phyloP scores from a whole-genome alignment of 2,888 invertebrate genomes.

The Apotomis turbidana region DNA sequence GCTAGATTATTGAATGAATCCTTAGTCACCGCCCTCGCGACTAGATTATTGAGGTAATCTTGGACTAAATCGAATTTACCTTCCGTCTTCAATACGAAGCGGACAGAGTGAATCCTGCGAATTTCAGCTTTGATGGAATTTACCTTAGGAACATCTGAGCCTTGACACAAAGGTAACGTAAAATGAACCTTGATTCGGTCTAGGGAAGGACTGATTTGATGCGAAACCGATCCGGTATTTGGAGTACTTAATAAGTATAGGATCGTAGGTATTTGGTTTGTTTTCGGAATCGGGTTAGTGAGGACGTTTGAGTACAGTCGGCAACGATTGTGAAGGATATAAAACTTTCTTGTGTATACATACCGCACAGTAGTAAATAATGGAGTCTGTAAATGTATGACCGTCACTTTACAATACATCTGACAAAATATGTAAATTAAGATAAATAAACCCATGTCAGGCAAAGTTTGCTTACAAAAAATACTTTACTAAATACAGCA shows the following conservation, averaged over 20 bases:
- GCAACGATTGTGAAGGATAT: constrained; percentile 3
- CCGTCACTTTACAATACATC: too few species aligned
- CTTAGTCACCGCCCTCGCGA: constrained; percentile 7
- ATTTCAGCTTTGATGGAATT: constrained; percentile 37
- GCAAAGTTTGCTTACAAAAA: too few species aligned
- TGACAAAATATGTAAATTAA: too few species aligned
- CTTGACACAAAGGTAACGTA: not conserved
- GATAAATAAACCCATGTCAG: too few species aligned
- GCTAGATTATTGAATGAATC: constrained; percentile 15
- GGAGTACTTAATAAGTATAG: not conserved
- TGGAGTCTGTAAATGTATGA: not conserved
- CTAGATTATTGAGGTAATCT: constrained; percentile 24
- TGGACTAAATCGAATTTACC: constrained; percentile 31
- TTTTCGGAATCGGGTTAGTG: constrained; percentile 34
- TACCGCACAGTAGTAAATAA: not conserved
- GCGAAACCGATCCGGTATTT: not conserved
- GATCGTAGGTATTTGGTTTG: constrained; percentile 22
- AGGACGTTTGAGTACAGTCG: constrained; percentile 17
- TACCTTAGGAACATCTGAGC: constrained; percentile 35
- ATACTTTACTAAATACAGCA: too few species aligned
- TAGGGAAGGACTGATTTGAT: constrained; percentile 1
- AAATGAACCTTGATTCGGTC: not conserved
- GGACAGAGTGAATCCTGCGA: constrained; percentile 26
- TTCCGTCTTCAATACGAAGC: constrained; percentile 18
- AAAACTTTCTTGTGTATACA: not conserved